Conservation (phyloP, 2,113 vertebrate species). For the Chamaetylas fuelleborni region DNA sequence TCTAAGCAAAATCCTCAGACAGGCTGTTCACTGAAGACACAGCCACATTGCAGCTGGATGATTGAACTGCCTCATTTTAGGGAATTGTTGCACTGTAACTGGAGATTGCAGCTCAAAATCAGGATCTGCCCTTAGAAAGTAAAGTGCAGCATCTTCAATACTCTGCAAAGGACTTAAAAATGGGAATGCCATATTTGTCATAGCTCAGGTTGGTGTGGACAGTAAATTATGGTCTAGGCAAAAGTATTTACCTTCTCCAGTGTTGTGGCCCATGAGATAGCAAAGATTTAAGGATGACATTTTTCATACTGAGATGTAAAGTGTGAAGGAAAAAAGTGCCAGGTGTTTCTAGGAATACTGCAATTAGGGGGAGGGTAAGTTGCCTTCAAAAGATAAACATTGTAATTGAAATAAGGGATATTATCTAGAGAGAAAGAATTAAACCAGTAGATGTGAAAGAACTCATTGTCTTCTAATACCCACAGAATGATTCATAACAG, state of each 20-base stretch:
- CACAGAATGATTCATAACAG: slow-evolving; percentile 18
- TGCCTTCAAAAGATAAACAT: slow-evolving; percentile 43
- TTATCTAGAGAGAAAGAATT: neutral
- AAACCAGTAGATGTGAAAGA: slow-evolving; percentile 18
- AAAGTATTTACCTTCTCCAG: neutral
- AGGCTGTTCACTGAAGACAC: neutral
- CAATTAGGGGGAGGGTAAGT: neutral
- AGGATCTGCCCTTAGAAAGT: neutral
- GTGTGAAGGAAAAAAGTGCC: neutral
- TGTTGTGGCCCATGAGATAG: neutral
- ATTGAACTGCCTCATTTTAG: neutral
- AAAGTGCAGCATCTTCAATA: neutral
- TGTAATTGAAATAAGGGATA: slow-evolving; percentile 40
- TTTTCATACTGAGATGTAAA: neutral
- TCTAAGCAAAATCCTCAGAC: neutral
- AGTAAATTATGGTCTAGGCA: neutral
- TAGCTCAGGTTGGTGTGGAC: neutral
- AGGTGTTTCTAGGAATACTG: slow-evolving; percentile 45
- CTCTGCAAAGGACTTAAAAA: neutral
- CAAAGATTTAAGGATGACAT: neutral
- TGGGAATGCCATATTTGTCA: neutral
- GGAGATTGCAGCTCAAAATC: neutral
- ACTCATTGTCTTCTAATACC: slow-evolving; percentile 20
- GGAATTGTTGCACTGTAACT: neutral
- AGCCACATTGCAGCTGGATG: accelerated